These are phyloP conservation scores for Pollenia angustigena DNA, from an alignment of 2,888 invertebrate genomes.

Conservation along the genomic window DNA sequence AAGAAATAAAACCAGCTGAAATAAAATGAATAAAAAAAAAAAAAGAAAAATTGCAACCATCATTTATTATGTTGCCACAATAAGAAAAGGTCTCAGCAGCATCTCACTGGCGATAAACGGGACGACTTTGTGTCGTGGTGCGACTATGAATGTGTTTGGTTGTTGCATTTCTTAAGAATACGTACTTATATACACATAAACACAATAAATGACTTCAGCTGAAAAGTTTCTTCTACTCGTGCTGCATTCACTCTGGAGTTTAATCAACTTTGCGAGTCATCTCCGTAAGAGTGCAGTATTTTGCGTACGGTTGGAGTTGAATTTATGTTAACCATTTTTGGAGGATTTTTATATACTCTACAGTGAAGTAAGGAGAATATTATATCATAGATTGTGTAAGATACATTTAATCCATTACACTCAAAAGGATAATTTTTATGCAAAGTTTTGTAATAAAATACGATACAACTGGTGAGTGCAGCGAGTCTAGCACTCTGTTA, in stretches of 20 bases:
- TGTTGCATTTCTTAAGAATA: slow-evolving; percentile 3
- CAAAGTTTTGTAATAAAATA: too few relatives aligned
- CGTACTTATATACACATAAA: background rate
- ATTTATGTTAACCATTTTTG: too few relatives aligned
- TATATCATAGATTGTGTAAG: too few relatives aligned
- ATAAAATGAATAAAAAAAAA: background rate
- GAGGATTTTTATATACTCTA: too few relatives aligned
- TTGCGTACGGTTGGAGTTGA: background rate
- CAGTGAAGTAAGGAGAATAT: too few relatives aligned
- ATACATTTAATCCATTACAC: too few relatives aligned
- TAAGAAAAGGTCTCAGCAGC: slow-evolving; percentile 48
- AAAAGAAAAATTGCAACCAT: slow-evolving; percentile 30
- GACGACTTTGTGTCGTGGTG: slow-evolving; percentile 19
- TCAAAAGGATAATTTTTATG: too few relatives aligned
- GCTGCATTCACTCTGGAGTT: background rate
- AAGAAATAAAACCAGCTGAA: background rate
- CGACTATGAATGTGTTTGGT: background rate
- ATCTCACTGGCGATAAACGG: background rate
- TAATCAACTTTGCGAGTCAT: slow-evolving; percentile 6
- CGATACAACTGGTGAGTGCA: too few relatives aligned
- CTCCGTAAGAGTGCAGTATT: background rate
- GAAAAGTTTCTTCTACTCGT: slow-evolving; percentile 7
- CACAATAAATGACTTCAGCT: slow-evolving; percentile 9
- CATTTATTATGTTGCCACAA: slow-evolving; percentile 50
- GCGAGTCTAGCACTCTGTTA: too few relatives aligned